phyloP scores from a whole-genome alignment of 2,113 vertebrate genomes.

The Indri indri region DNA sequence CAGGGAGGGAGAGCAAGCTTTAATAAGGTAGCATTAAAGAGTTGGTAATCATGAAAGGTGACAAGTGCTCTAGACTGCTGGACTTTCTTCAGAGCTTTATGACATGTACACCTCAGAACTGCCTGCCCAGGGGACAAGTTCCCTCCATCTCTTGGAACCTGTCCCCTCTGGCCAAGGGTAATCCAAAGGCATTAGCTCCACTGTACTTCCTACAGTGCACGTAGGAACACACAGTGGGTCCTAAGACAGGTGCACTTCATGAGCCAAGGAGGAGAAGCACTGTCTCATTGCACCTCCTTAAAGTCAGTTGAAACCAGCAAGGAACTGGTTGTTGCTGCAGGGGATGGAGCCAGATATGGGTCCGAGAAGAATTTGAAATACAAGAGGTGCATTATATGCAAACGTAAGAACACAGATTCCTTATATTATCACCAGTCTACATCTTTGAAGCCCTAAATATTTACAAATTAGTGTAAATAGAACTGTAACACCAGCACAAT shows the following conservation, averaged over 20 bases:
- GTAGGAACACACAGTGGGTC: background rate
- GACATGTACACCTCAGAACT: background rate
- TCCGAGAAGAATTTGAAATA: background rate
- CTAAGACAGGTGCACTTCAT: background rate
- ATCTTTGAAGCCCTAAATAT: slow-evolving; percentile 48
- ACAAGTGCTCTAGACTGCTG: background rate
- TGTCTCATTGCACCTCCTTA: background rate
- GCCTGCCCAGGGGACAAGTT: background rate
- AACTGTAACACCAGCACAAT: slow-evolving; percentile 2
- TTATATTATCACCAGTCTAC: background rate
- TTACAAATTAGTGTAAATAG: slow-evolving; percentile 38
- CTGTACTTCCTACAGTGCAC: background rate
- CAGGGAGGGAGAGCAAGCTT: background rate
- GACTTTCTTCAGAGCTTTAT: background rate
- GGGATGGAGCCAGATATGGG: too few species aligned
- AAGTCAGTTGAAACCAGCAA: background rate
- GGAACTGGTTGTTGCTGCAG: background rate
- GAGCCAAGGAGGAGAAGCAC: background rate
- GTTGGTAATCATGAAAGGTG: background rate
- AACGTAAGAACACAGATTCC: background rate
- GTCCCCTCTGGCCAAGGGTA: background rate
- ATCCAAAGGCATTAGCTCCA: background rate
- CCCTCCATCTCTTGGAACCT: background rate
- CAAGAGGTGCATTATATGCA: background rate
- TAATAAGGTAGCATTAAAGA: background rate